Conservation (phyloP, 2,797 vertebrate species). For the Pangasius sanitwongsei region DNA sequence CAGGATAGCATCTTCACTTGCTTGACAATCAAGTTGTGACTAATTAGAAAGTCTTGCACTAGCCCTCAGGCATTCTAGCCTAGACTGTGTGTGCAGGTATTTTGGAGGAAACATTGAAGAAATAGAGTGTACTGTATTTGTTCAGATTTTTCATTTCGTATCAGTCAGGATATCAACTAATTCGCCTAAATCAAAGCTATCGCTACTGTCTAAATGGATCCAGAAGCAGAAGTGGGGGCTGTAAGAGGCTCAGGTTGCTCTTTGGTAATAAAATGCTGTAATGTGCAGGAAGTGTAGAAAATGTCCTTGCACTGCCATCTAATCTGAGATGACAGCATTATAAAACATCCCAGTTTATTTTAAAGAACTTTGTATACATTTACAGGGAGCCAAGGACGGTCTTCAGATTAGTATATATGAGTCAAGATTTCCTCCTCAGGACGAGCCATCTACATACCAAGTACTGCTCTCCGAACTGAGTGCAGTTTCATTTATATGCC, state of each 20-base stretch:
- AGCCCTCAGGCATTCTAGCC: background rate
- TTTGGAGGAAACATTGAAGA: background rate
- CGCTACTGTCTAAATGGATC: background rate
- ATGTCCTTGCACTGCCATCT: background rate
- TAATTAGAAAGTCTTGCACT: background rate
- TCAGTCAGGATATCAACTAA: background rate
- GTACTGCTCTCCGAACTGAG: background rate
- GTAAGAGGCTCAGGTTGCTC: background rate
- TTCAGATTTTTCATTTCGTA: background rate
- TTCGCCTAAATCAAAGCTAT: background rate
- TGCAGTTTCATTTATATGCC: background rate
- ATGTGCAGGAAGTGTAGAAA: background rate
- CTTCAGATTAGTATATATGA: background rate
- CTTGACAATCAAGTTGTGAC: background rate
- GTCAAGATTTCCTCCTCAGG: slow-evolving; percentile 1
- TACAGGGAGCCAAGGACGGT: background rate
- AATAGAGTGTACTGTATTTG: background rate
- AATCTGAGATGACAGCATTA: background rate
- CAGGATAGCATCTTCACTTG: background rate
- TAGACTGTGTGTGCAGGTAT: background rate
- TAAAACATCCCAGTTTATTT: background rate
- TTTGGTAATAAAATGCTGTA: background rate
- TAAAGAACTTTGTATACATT: background rate
- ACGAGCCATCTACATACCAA: background rate
- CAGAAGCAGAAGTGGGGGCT: background rate